A percentile compares a stretch with the other conserved stretches of the same genome.
These are phyloP conservation scores for Manis javanica DNA, from an alignment of 2,797 vertebrate genomes.

Conservation along the genomic window DNA sequence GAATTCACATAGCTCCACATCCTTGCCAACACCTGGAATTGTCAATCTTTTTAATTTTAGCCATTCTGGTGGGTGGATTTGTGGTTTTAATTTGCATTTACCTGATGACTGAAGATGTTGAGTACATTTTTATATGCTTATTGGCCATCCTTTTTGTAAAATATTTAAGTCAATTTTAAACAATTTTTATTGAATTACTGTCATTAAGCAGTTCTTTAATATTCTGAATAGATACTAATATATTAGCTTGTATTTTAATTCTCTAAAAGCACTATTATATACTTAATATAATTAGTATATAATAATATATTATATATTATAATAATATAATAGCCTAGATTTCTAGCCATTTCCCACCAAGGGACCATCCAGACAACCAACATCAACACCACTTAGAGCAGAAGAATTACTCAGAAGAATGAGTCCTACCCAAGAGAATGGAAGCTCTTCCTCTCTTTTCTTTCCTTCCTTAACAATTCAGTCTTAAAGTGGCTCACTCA, in stretches of 20 bases:
- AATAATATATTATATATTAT: no score
- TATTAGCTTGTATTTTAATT: not conserved
- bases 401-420: not conserved
- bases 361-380: not conserved
- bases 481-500: not conserved
- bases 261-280: not conserved
- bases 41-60: not conserved
- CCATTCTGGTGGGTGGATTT: not conserved
- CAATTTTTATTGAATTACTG: not conserved
- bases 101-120: not conserved
- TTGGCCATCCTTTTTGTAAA: not conserved
- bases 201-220: not conserved
- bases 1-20: not conserved
- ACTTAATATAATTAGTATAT: no score
- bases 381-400: not conserved
- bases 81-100: not conserved
- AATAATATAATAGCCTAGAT: not conserved
- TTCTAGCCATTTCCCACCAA: not conserved
- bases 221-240: not conserved
- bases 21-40: not conserved
- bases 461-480: not conserved
- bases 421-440: not conserved
- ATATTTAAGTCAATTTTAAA: not conserved
- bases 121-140: not conserved
- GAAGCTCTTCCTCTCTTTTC: not conserved